These are phyloP conservation scores for Anas flavirostris DNA, from an alignment of 2,797 vertebrate species.

Conservation along the genomic window DNA sequence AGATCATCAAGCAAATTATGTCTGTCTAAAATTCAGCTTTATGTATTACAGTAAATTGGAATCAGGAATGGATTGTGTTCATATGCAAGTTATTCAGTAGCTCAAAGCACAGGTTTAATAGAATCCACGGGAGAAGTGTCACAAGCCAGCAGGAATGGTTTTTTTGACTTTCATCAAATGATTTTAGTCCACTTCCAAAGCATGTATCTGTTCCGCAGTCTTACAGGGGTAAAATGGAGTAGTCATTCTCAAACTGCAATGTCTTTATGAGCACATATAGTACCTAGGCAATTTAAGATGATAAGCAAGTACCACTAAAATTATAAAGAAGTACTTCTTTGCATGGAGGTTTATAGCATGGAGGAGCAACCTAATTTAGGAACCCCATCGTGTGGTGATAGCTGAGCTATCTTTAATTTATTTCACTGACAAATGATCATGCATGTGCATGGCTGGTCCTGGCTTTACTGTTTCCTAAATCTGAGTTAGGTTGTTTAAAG, in stretches of 20 bases:
- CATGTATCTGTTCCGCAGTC: no score
- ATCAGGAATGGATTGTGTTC: background rate
- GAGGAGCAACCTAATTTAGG: background rate
- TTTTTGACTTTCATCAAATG: background rate
- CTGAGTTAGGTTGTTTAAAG: background rate
- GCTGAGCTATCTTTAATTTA: background rate
- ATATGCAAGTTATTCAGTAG: background rate
- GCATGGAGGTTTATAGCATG: background rate
- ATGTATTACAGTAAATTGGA: background rate
- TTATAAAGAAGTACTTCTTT: background rate
- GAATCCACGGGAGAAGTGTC: no score
- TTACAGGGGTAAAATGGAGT: accelerated
- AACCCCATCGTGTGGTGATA: background rate
- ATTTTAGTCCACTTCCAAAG: background rate
- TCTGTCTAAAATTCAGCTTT: background rate
- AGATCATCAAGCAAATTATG: background rate
- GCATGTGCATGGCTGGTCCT: accelerated
- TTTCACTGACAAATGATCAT: background rate
- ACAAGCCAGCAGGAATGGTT: background rate
- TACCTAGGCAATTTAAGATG: background rate
- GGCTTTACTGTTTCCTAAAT: background rate
- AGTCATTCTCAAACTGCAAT: background rate
- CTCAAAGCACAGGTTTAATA: accelerated
- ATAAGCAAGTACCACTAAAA: background rate
- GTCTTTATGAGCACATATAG: background rate